Conservation (phyloP, 2,113 vertebrate genomes). For the Oncorhynchus mykiss region DNA sequence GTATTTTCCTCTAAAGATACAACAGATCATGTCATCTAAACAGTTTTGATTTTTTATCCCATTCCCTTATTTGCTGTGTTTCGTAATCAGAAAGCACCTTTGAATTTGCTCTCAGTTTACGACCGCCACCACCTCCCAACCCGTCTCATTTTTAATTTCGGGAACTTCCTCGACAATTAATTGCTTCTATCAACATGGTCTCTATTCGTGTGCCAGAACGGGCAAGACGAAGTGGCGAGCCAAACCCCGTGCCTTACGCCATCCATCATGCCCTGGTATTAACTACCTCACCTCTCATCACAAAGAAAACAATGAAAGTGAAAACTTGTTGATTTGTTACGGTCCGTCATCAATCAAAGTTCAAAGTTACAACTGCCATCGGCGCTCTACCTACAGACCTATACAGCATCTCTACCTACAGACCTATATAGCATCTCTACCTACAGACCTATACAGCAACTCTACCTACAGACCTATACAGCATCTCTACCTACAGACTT, state of each 20-base stretch:
- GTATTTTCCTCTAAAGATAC: not conserved
- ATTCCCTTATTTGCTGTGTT: not conserved
- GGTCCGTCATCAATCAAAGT: slow-evolving; percentile 71
- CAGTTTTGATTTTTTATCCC: not conserved
- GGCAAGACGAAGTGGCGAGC: slow-evolving; percentile 75
- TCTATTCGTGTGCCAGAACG: slow-evolving; percentile 63
- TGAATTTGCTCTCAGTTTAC: too few species aligned
- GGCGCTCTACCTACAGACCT: not conserved
- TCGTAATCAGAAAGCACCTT: not conserved
- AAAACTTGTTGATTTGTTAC: slow-evolving; percentile 78
- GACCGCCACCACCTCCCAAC: too few species aligned
- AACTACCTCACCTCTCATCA: slow-evolving; percentile 70
- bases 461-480: too few species aligned
- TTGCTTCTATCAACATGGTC: slow-evolving; percentile 73
- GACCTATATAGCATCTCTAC: too few species aligned
- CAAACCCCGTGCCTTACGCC: slow-evolving; percentile 64
- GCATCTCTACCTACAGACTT: too few species aligned
- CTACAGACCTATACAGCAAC: too few species aligned
- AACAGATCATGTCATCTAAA: not conserved
- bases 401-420: too few species aligned
- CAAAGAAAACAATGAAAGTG: slow-evolving; percentile 81
- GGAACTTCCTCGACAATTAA: slow-evolving; percentile 60
- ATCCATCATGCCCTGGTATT: slow-evolving; percentile 74
- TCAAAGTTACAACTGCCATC: slow-evolving; percentile 63
- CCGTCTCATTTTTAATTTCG: slow-evolving; percentile 23